Percentiles rank a stretch among this genome's conserved stretches.
These are phyloP conservation scores for Drosophila sp. DNA, from an alignment of 1,140 invertebrate species.

Conservation along the genomic window DNA sequence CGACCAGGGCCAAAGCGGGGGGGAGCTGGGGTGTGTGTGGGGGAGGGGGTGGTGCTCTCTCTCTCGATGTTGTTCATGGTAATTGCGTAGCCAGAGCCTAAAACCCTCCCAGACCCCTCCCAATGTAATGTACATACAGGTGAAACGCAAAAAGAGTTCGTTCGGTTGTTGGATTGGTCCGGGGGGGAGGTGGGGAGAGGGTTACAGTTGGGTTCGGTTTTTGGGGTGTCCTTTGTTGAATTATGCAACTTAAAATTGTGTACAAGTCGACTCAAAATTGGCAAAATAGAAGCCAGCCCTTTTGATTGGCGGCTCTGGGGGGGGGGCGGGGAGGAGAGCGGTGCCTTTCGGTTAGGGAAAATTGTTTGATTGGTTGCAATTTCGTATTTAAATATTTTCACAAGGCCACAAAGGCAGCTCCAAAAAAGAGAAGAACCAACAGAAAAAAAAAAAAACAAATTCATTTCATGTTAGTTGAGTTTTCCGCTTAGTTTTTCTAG, in stretches of 20 bases:
- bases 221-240: conserved; percentile 67
- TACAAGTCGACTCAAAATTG: conserved; percentile 74
- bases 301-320: conserved; percentile 52
- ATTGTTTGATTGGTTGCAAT: conserved; percentile 82
- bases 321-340: neutral
- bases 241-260: conserved; percentile 81
- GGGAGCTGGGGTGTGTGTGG: neutral
- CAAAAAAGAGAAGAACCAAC: conserved; percentile 14
- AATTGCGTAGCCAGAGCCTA: conserved; percentile 68
- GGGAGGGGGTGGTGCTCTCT: neutral
- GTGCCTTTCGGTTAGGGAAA: conserved; percentile 37
- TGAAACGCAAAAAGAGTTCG: conserved; percentile 31
- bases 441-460: neutral
- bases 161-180: neutral
- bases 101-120: conserved; percentile 14
- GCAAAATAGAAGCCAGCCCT: conserved; percentile 55
- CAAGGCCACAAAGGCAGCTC: conserved; percentile 44
- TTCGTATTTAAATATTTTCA: conserved; percentile 80
- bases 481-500: neutral
- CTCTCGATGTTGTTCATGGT: conserved; percentile 73
- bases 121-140: conserved; percentile 42
- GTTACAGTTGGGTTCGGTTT: conserved; percentile 27
- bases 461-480: conserved; percentile 6
- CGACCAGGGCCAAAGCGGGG: neutral
- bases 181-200: conserved; percentile 14